A percentile compares a stretch with the other conserved stretches of the same genome.
These are phyloP conservation scores for Dipus sagitta DNA, from an alignment of 2,797 vertebrate species.

Conservation along the genomic window DNA sequence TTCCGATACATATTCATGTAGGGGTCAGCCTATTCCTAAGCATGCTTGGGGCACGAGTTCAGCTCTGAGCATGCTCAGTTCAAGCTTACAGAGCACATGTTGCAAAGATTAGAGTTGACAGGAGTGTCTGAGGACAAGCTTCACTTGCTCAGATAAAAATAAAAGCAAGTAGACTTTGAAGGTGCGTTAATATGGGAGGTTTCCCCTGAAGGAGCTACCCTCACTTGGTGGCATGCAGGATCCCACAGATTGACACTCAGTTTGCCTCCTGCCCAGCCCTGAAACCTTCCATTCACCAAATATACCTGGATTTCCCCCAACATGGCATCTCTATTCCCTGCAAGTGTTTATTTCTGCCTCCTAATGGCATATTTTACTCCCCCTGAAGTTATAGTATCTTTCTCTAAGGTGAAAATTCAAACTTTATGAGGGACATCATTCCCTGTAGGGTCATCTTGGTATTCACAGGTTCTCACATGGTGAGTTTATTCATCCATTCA, in stretches of 20 bases:
- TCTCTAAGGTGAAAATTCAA: slow-evolving; percentile 4
- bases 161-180: neutral
- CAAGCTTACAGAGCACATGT: neutral
- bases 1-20: neutral
- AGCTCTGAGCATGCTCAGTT: neutral
- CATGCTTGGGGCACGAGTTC: neutral
- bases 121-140: neutral
- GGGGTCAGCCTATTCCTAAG: neutral
- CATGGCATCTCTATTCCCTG: neutral
- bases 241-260: neutral
- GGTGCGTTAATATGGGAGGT: neutral
- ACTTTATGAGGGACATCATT: rapidly evolving
- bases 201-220: neutral
- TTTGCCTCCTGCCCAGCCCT: too few species aligned
- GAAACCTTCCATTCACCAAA: too few species aligned
- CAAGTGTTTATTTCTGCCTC: neutral
- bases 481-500: neutral
- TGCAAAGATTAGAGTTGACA: neutral
- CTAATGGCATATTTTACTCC: neutral
- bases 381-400: neutral
- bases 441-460: neutral
- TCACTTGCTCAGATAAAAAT: neutral
- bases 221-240: neutral
- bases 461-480: neutral
- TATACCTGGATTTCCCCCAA: neutral